Evolutionary conservation across 2,888 invertebrate genomes (phyloP), one percentile per base, ranked within the genome.

Genomic region (Ochropleura leucogaster): DNA sequence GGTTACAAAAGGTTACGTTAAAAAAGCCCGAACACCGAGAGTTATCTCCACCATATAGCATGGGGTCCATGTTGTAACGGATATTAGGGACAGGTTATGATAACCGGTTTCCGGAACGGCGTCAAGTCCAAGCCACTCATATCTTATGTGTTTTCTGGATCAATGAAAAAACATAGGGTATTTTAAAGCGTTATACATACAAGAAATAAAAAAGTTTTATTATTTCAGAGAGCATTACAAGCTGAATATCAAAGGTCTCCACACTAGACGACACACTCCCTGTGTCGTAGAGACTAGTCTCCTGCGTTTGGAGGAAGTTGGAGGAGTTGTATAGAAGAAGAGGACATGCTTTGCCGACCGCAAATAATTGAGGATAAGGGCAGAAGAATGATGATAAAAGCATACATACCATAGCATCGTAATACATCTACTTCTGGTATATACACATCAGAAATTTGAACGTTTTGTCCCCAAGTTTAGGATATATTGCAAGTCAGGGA

Each of bases 61-160:
- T 57, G 80, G 67, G 51, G 60, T 53, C 20, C 47, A 49, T 72
- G 74, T 70, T 42, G 57, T 64, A 44, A 55, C 73, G 76, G 76
- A 83, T 83, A 83, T 76, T 72, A 73, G 66, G 60, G 76, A 65
- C 67, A 74, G 69, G 72, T 62, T 79, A 65, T 68, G 68, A 72
- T 74, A 51, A 47, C 59, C 49, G 57, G 59, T 72, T 77, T 80
- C 72, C 80, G 51, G 47, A 74, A 14, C 53, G 47, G 70, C 55
- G n/a, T 69, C 77, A 81, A 69, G 44, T 70, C 44, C 74, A 46
- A 59, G 12, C 42, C 9, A 53, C 53, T 20, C 9, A 14, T 30
- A 42, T 68, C 44, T 20, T 72, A 62, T n/a, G 6, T 18, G 53
- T 42, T 82, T 51, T 68, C 20, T 51, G 55, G 69, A 68, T 65